Evolutionary conservation across 2,888 invertebrate species (phyloP).

Genomic region (Pocota personata): DNA sequence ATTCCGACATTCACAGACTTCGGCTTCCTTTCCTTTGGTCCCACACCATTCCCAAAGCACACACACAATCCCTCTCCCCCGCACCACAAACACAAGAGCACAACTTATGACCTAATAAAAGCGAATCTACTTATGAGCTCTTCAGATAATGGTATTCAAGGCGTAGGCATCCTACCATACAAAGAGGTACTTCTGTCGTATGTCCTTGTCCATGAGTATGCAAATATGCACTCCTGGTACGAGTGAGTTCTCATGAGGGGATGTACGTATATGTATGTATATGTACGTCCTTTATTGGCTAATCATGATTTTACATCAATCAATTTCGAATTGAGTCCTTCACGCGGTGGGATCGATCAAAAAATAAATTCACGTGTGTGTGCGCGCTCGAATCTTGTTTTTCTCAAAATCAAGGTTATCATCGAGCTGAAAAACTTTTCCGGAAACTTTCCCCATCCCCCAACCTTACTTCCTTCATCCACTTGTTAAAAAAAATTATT

Average conservation of each 20-base stretch:
- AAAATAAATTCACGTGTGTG: conserved; percentile 1
- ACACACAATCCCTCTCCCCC: conserved; percentile 13
- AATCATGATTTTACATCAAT: conserved; percentile 57
- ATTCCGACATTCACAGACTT: conserved; percentile 63
- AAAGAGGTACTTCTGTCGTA: conserved; percentile 3
- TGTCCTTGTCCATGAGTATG: conserved; percentile 48
- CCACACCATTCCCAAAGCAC: conserved; percentile 52
- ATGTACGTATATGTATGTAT: no score
- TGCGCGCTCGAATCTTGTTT: neutral
- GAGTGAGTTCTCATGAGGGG: conserved; percentile 16
- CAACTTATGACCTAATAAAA: conserved; percentile 66
- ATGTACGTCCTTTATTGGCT: conserved; percentile 47
- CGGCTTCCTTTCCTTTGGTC: conserved; percentile 73
- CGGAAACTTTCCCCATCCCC: neutral
- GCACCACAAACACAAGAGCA: conserved; percentile 75
- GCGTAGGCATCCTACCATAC: conserved; percentile 24
- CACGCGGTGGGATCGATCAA: neutral
- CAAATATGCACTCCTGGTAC: conserved; percentile 45
- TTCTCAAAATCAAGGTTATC: conserved; percentile 1
- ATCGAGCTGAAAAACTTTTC: neutral
- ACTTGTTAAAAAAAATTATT: conserved; percentile 3
- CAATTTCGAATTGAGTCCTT: conserved; percentile 28
- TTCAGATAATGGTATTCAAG: conserved; percentile 67
- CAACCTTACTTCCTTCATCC: neutral
- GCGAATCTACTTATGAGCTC: conserved; percentile 60